Evolutionary conservation across 23 tunicate species (phyloP), one percentile per base, ranked within the genome.

Genomic region (Ciona savignyi): DNA sequence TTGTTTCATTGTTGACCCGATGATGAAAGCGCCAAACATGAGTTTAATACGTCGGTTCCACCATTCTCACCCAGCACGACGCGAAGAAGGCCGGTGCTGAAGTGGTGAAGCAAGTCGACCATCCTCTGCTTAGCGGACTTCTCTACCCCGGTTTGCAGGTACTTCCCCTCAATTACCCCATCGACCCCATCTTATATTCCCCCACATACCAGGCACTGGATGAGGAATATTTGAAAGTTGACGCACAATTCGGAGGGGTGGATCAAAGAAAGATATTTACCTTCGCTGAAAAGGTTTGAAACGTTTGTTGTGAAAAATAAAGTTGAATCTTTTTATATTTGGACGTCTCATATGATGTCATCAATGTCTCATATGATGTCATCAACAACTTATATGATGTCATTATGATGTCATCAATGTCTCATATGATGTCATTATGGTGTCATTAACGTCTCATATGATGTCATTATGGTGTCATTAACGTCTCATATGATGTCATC

Each of bases 71-170:
- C 1, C 42, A 91, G 97, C 94, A 94, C 33, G 99, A 94, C 70
- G 95, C 95, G 1, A 94, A 94, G 32, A 94, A 94, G 33, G 99
- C 99, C 34, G 99, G 99, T 34, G 99, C 99, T 31, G 99, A 94
- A 74, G 99, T 94, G 28, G 95, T 94, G 42, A 94, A 94, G 60
- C 99, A 94, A 79, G 89, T 83, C 29, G 95, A 88, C 21, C 82
- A 83, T 33, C 95, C 99, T 23, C 60, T 83, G 65, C 81, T 94
- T 2, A 86, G 95, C 60, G 99, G 99, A 15, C 86, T 94, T 22
- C 81, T 94, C 1, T 94, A 94, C 60, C 99, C 99, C 25, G 99
- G 99, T 22, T 48, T 94, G 9, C 99, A 94, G 82, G 98, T 85
- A 15, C 15, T 42, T 42, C 15, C 15, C 15, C 15, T 15, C 56